Evolutionary conservation across 2,888 invertebrate genomes (phyloP), one percentile per base, ranked within the genome.

Genomic region (Apamea anceps): DNA sequence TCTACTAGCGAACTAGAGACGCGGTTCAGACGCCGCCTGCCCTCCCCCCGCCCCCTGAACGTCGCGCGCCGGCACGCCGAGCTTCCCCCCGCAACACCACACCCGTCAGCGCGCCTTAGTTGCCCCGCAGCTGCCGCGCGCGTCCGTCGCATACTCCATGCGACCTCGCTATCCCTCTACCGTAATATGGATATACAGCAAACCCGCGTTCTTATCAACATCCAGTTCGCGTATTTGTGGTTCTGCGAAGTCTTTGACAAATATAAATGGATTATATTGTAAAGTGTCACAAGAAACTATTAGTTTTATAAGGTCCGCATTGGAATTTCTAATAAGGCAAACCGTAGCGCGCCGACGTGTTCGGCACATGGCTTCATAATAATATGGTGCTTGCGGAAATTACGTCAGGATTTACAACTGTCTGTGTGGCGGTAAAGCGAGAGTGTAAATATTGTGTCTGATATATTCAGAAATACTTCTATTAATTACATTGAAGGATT

Each of bases 211-310:
- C 95, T 95, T 93, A 94, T 95, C 94, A 95, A 94, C 95, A 95
- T 94, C 95, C 95, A 95, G 93, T 96, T 96, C 93, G 94, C 95
- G 87, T 96, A 96, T 95, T 94, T 95, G 95, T 97, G 97, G 96
- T 96, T 97, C 91, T 96, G 96, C 93, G 95, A 96, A 95, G 94
- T 96, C 89, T 95, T 95, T 92, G 96, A 96, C 93, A 96, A 96
- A 93, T 95, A 94, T 93, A 96, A 96, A 97, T 96, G 97, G 97
- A 97, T 97, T 97, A 97, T 96, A 96, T 96, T 97, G 95, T 97
- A 95, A 96, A 96, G 96, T 96, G 96, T 91, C 91, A 88, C 91
- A 89, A 91, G 91, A 92, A 92, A 92, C 91, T 89, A 90, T 91
- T 93, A 93, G 92, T 93, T 94, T 93, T 94, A 90, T 95, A 95